phyloP scores from a whole-genome alignment of 1,140 invertebrate genomes.

The Acromyrmex charruanus region DNA sequence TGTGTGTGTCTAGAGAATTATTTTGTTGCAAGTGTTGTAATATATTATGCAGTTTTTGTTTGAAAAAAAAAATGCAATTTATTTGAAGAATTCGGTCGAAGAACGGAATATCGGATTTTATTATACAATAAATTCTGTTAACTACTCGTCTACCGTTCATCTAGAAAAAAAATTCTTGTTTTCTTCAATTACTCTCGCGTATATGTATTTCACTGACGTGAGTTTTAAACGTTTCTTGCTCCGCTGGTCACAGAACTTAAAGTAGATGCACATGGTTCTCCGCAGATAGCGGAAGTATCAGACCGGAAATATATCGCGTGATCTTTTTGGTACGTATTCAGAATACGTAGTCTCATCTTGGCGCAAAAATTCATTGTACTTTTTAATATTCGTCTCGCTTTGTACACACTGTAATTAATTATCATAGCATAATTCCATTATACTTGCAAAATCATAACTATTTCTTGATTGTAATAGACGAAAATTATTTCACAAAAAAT shows the following conservation, averaged over 20 bases:
- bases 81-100: background rate
- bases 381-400: constrained; percentile 12
- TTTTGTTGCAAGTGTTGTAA: background rate
- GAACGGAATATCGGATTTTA: background rate
- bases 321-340: constrained; percentile 53
- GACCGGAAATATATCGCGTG: constrained; percentile 69
- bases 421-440: background rate
- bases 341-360: background rate
- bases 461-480: background rate
- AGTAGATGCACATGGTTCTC: constrained; percentile 65
- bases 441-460: background rate
- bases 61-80: background rate
- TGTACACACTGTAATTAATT: constrained; percentile 32
- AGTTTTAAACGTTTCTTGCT: constrained; percentile 61
- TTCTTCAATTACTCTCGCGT: background rate
- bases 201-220: constrained; percentile 4
- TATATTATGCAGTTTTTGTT: background rate
- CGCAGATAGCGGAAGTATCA: constrained; percentile 67
- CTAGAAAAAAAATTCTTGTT: background rate
- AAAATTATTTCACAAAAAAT: background rate
- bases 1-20: background rate
- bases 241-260: constrained; percentile 57
- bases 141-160: background rate
- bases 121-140: background rate
- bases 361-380: background rate